Base-by-base conservation (phyloP, 2,113 vertebrate genomes). In the Cebus imitator region DNA sequence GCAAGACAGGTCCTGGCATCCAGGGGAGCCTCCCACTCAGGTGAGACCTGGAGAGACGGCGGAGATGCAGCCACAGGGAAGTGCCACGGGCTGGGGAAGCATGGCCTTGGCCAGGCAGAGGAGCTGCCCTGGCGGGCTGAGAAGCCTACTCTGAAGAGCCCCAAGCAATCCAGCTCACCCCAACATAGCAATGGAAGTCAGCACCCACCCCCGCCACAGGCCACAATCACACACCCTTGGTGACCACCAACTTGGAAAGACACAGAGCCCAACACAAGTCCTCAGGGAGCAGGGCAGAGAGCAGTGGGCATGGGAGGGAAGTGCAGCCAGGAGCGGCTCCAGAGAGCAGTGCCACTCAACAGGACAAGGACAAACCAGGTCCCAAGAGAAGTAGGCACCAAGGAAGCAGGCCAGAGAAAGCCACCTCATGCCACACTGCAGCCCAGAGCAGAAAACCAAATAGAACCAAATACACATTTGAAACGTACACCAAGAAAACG, bases 231-330 rank as follows among this genome's bases (percentile, higher is more conserved):
- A 64, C n/a, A 30, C 45, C n/a, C n/a, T n/a, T 20, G 8, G 73
- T 17, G 45, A 32, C 57, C 2, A 1, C 40, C 48, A 50, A 20
- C 8, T 3, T 10, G 13, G n/a, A 91, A 3, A 3, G 50, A 17
- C 70, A 25, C 50, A 0, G 20, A 17, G 10, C 1, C 12, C 8
- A 6, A 50, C 0, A 0, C 17, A 55, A 50, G 40, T 13, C 48
- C 18, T 13, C 0, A 0, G 50, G 32, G 30, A 10, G 11, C 1
- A 0, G 37, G 50, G 10, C 4, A 3, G 40, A 79, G 8, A 40
- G 18, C 50, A 43, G 0, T 48, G 7, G 48, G 64, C 21, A 17
- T 0, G 3, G 55, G 55, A 82, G 23, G 17, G 8, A 55, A 3
- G 8, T 25, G 45, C 5, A 16, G 48, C 52, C 50, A 17, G 20